Evolutionary conservation across 2,113 vertebrate genomes (phyloP).

Genomic region (Podarcis muralis): DNA sequence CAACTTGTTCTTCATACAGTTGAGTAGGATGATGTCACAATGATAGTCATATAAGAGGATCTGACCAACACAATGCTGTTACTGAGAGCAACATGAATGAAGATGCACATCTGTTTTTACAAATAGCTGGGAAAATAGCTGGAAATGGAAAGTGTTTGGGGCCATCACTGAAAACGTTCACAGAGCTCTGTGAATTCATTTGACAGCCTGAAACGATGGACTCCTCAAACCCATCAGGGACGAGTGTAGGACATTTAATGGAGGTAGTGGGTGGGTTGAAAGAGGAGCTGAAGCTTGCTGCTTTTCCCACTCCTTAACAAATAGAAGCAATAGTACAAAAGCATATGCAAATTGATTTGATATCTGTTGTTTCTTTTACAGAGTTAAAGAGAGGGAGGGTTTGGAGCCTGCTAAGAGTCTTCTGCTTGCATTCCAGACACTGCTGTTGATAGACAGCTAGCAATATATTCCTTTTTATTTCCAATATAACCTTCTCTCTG

Average conservation of each 20-base stretch:
- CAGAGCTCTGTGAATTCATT: not conserved
- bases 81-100: not conserved
- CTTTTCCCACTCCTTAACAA: not conserved
- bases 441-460: not conserved
- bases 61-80: not conserved
- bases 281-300: not conserved
- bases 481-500: not conserved
- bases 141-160: not conserved
- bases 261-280: not conserved
- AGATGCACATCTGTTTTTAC: not conserved
- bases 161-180: not conserved
- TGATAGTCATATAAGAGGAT: not conserved
- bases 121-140: not conserved
- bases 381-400: too few species aligned
- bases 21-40: not conserved
- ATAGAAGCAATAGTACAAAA: not conserved
- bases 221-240: not conserved
- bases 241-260: not conserved
- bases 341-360: not conserved
- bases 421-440: not conserved
- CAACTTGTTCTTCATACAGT: not conserved
- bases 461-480: not conserved
- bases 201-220: not conserved
- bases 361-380: too few species aligned
- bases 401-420: not conserved